A percentile compares a stretch with the other conserved stretches of the same genome.
phyloP scores from a whole-genome alignment of 2,797 vertebrate species.

The Neosalanx taihuensis region DNA sequence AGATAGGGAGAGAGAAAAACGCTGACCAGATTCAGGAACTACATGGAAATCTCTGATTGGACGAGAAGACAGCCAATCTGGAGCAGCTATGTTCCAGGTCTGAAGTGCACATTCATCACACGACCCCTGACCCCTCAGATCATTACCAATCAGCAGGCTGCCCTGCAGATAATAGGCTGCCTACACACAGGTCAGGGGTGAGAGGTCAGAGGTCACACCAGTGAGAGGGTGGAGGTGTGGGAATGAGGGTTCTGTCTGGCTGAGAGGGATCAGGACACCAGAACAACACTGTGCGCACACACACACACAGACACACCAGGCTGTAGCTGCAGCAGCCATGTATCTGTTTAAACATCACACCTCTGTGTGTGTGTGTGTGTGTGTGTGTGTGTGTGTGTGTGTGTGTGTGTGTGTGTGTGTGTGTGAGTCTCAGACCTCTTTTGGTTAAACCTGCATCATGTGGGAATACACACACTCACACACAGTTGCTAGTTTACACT shows the following conservation, averaged over 20 bases:
- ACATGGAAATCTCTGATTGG: not conserved
- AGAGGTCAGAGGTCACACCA: too few relatives aligned
- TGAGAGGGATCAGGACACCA: not conserved
- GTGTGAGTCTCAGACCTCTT: not conserved
- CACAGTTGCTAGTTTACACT: not conserved
- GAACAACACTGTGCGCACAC: not conserved
- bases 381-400: slow-evolving; percentile 3
- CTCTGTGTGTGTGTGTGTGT: slow-evolving; percentile 5
- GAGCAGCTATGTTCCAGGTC: not conserved
- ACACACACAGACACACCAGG: not conserved
- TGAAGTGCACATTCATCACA: too few relatives aligned
- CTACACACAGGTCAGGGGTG: too few relatives aligned
- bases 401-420: not conserved
- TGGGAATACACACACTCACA: not conserved
- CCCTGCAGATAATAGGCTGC: not conserved
- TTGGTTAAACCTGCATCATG: too few relatives aligned
- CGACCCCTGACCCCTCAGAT: too few relatives aligned
- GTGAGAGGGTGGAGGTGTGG: too few relatives aligned
- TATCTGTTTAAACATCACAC: too few relatives aligned
- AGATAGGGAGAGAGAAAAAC: not conserved
- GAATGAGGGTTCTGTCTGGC: too few relatives aligned
- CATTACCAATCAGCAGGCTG: too few relatives aligned
- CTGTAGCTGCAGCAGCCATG: not conserved
- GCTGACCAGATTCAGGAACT: too few relatives aligned
- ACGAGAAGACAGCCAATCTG: not conserved